Conservation (phyloP, 2,888 invertebrate genomes). For the Globia sparganii region DNA sequence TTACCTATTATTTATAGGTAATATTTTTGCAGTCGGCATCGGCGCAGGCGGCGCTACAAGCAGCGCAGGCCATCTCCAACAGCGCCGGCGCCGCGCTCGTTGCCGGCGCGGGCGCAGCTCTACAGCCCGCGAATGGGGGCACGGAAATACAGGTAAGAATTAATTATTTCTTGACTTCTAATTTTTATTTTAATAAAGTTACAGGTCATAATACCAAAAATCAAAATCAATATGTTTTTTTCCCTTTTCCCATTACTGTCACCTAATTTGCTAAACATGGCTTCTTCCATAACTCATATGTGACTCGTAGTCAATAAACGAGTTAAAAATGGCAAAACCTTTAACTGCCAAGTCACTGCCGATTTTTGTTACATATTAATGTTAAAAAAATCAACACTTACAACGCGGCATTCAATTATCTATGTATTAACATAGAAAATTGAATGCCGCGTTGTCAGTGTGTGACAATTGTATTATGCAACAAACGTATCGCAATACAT, state of each 20-base stretch:
- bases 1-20: conserved; percentile 64
- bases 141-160: conserved; percentile 89
- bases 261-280: neutral
- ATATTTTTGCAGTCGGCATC: conserved; percentile 93
- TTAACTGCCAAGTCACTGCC: neutral
- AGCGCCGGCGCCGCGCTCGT: conserved; percentile 91
- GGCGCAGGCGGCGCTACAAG: conserved; percentile 96
- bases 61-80: conserved; percentile 94
- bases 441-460: neutral
- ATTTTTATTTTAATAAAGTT: neutral
- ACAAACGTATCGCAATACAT: conserved; percentile 28
- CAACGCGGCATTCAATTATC: too few species aligned
- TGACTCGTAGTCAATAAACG: neutral
- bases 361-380: too few species aligned
- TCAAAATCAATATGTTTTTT: too few species aligned
- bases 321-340: neutral
- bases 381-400: too few species aligned
- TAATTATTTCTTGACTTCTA: neutral
- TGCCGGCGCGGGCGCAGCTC: conserved; percentile 91
- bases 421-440: too few species aligned
- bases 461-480: neutral
- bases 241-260: neutral
- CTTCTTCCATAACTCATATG: neutral
- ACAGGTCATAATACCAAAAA: neutral
- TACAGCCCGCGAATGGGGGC: conserved; percentile 90